Evolutionary conservation across 2,888 invertebrate genomes (phyloP), one percentile per base, ranked within the genome.

Genomic region (Agrochola circellaris): DNA sequence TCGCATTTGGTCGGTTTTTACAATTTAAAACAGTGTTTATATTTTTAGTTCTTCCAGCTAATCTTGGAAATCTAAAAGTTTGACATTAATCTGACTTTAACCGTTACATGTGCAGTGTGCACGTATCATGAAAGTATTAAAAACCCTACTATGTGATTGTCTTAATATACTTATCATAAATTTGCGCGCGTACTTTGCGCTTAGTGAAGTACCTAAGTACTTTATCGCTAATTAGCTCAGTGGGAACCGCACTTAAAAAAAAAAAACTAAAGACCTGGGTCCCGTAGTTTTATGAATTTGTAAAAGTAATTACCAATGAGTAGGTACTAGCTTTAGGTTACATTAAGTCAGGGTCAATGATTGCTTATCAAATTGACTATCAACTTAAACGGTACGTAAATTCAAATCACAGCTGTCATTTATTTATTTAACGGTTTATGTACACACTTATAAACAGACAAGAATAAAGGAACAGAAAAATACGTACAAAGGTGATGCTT

Each of bases 221-320:
- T 75, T 75, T 20, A 75, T 79, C 60, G 38, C 17, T 73, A 73
- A 73, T 73, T 65, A 73, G 81, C 51, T 17, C 42, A 51, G 15
- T 58, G 8, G 23, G 38, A 64, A 77, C 38, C 15, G 7, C 65
- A 77, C n/a, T n/a, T n/a, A n/a, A n/a, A n/a, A n/a, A n/a, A n/a
- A n/a, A n/a, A n/a, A n/a, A n/a, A n/a, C 8, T 20, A 34, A 51
- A 26, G 20, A 17, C 8, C 34, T 17, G 20, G 17, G 48, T 30
- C 8, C 62, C 42, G 30, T 26, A 60, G 34, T 9, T 64, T 64
- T 17, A 20, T 61, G 9, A 26, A 54, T 79, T 62, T 20, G 20
- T 70, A n/a, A 58, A 65, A 62, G 0, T 17, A 48, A 65, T 51
- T 64, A 7, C 6, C 17, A 23, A 45, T 8, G 45, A 17, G 23